These are phyloP conservation scores for Drosophila subpulchrella DNA, from an alignment of 1,140 invertebrate species.

Conservation along the genomic window DNA sequence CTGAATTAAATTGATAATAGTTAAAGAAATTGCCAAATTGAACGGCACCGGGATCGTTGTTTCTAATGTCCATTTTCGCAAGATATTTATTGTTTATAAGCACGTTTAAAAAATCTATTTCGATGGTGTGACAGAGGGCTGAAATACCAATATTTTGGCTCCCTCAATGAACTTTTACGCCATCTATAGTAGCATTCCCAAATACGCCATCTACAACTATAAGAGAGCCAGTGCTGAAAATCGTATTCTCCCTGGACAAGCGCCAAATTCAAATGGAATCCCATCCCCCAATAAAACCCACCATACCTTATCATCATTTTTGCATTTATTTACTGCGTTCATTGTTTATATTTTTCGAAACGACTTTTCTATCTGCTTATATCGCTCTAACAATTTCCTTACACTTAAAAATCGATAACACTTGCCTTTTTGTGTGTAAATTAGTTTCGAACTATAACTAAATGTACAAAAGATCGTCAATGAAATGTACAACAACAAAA, in stretches of 20 bases:
- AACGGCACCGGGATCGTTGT: constrained; percentile 89
- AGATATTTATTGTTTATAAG: neutral
- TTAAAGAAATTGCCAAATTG: constrained; percentile 93
- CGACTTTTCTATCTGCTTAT: constrained; percentile 37
- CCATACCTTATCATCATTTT: constrained; percentile 72
- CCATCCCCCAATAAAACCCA: neutral
- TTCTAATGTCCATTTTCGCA: constrained; percentile 33
- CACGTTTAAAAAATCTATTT: neutral
- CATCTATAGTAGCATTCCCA: no score
- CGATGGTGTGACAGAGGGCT: neutral
- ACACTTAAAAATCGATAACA: constrained; percentile 65
- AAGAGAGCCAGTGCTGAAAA: neutral
- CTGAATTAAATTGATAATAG: constrained; percentile 92
- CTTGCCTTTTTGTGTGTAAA: constrained; percentile 46
- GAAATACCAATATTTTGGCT: no score
- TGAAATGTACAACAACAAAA: constrained; percentile 64
- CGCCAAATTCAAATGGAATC: constrained; percentile 3
- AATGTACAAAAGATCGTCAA: constrained; percentile 51
- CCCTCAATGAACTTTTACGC: no score
- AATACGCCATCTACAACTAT: no score
- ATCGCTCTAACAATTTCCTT: constrained; percentile 60
- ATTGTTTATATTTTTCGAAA: constrained; percentile 51
- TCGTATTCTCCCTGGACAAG: neutral
- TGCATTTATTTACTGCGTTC: constrained; percentile 51
- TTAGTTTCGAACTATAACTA: constrained; percentile 41